Evolutionary conservation across 2,113 vertebrate species (phyloP).

Genomic region (Melanerpes aurifrons): DNA sequence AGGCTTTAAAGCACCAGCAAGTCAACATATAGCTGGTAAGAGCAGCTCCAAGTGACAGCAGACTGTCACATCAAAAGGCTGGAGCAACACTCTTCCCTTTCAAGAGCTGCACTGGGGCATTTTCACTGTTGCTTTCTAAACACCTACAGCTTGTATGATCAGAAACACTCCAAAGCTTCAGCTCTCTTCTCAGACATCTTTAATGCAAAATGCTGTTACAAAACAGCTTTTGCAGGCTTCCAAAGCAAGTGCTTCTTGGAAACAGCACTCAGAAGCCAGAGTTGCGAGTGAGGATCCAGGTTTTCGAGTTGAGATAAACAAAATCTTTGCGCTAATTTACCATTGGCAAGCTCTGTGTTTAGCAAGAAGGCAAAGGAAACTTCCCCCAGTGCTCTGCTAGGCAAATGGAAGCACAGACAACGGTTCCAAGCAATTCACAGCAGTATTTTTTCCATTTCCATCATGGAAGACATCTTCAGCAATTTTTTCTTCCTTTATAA

Average conservation of each 20-base stretch:
- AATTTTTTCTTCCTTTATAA: not conserved
- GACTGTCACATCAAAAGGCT: constrained; percentile 9
- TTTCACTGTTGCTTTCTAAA: constrained; percentile 1
- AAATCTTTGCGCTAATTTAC: constrained; percentile 29
- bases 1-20: not conserved
- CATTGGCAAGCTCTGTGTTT: constrained; percentile 23
- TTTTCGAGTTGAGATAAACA: constrained; percentile 25
- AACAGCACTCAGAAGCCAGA: not conserved
- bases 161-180: not conserved
- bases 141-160: constrained; percentile 20
- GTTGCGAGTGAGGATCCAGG: not conserved
- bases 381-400: not conserved
- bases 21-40: not conserved
- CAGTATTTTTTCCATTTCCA: not conserved
- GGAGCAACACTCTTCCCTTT: not conserved
- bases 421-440: not conserved
- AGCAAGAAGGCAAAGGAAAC: constrained; percentile 24
- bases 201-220: constrained; percentile 33
- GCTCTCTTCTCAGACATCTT: constrained; percentile 4
- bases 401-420: constrained; percentile 4
- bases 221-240: constrained; percentile 45
- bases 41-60: not conserved
- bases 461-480: not conserved
- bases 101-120: not conserved
- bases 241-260: constrained; percentile 23